Evolutionary conservation across 2,113 vertebrate species (phyloP), one percentile per base, ranked within the genome.

Genomic region (Crocuta crocuta): DNA sequence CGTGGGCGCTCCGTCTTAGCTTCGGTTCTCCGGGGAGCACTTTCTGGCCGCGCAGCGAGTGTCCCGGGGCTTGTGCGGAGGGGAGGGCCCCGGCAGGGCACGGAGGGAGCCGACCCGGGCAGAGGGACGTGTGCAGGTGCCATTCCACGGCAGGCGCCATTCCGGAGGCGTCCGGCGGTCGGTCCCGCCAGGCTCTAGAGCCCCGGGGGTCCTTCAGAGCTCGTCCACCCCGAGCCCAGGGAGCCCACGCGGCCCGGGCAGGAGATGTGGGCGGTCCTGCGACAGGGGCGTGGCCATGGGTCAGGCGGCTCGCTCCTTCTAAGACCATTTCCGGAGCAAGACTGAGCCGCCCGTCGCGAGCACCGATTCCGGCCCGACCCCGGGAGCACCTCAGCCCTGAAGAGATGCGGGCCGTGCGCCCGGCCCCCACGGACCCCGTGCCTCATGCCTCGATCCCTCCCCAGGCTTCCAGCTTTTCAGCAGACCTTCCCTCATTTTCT

Each of bases 141-240:
- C 0, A 33, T 23, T 55, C 0, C 5, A 1, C 28, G 68, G 35
- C 4, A 48, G 19, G 11, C 53, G 45, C 3, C 0, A 35, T 23
- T 55, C 1, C 5, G 0, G 23, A 74, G 35, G 58, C 21, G 7
- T 61, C 58, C 58, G 2, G 23, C 21, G 58, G 58, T 7, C 6
- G 65, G 48, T 66, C 21, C 13, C 9, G 0, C 5, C 21, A 9
- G 35, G 21, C 43, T 33, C 43, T 10, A 12, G 84, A 86, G 74
- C 50, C 3, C 2, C 17, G 31, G 74, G 58, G 82, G 35, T 43
- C 24, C 71, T 39, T 5, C 23, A 12, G 39, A 26, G 71, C 35
- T 43, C 23, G 23, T 39, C 23, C 71, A 43, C 71, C 11, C 7
- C 7, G 71, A 45, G 23, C 10, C 24, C 4, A 21, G 68, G 33